Conservation (phyloP, 2,113 vertebrate species). For the Dendropsophus ebraccatus region DNA sequence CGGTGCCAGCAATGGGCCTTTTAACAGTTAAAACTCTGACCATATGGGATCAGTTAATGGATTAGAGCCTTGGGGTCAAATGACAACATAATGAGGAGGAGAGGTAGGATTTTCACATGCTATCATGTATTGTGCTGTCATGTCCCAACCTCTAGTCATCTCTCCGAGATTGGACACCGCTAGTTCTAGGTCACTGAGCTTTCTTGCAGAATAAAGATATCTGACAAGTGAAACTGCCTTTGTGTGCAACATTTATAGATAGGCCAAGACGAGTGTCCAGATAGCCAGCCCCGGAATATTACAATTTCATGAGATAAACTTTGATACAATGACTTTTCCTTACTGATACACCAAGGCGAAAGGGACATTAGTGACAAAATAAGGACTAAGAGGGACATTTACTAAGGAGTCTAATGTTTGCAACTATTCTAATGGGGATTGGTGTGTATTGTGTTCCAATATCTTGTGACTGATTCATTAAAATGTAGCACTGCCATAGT, state of each 20-base stretch:
- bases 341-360: not conserved
- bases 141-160: not conserved
- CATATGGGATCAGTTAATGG: constrained; percentile 47
- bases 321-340: not conserved
- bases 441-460: too few species aligned
- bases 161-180: not conserved
- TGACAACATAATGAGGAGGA: constrained; percentile 38
- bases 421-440: too few species aligned
- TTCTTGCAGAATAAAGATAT: constrained; percentile 32
- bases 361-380: not conserved
- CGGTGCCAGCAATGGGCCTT: constrained; percentile 30
- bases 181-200: constrained; percentile 25
- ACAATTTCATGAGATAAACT: too few species aligned
- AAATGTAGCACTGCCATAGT: too few species aligned
- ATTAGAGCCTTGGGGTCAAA: constrained; percentile 42
- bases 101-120: not conserved
- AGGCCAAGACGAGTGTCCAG: not conserved
- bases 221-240: constrained; percentile 12
- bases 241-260: not conserved
- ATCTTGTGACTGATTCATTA: too few species aligned
- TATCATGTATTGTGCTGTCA: constrained; percentile 12
- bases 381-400: not conserved
- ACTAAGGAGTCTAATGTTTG: too few species aligned
- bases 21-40: constrained; percentile 48
- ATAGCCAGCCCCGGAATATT: not conserved